Evolutionary conservation across 2,888 invertebrate genomes (phyloP).

Genomic region (Rapana venosa): DNA sequence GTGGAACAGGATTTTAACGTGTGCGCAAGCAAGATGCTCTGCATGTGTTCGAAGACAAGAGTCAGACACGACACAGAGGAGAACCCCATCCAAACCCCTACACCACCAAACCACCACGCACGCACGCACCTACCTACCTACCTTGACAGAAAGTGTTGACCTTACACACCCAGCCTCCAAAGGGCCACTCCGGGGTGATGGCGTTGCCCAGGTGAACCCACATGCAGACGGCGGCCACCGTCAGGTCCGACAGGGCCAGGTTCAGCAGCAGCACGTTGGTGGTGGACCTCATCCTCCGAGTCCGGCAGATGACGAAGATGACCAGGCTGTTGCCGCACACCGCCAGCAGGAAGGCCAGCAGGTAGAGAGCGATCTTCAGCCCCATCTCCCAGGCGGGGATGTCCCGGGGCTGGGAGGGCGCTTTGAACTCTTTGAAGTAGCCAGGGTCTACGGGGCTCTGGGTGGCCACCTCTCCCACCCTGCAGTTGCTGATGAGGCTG

Average conservation of each 20-base stretch:
- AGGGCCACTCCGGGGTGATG: conserved; percentile 67
- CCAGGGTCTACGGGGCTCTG: conserved; percentile 7
- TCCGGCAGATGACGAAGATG: conserved; percentile 62
- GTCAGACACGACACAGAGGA: no score
- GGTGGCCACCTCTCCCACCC: conserved; percentile 30
- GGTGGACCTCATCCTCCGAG: conserved; percentile 66
- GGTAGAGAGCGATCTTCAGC: conserved; percentile 67
- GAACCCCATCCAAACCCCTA: background rate
- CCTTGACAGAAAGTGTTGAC: conserved; percentile 71
- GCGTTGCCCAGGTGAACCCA: conserved; percentile 73
- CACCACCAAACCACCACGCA: background rate
- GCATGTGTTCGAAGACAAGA: no score
- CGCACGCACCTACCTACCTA: background rate
- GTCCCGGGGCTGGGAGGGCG: conserved; percentile 38
- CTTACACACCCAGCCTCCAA: conserved; percentile 69
- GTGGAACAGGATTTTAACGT: no score
- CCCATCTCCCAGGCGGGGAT: conserved; percentile 60
- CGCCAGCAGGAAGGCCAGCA: conserved; percentile 64
- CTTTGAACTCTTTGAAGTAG: conserved; percentile 41
- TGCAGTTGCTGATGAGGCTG: background rate
- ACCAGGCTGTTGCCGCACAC: conserved; percentile 69
- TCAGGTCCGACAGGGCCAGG: conserved; percentile 69
- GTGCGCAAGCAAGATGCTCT: no score
- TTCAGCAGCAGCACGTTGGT: conserved; percentile 71
- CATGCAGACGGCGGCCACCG: conserved; percentile 73